Evolutionary conservation across 2,797 vertebrate species (phyloP).

Genomic region (Squalus acanthias): DNA sequence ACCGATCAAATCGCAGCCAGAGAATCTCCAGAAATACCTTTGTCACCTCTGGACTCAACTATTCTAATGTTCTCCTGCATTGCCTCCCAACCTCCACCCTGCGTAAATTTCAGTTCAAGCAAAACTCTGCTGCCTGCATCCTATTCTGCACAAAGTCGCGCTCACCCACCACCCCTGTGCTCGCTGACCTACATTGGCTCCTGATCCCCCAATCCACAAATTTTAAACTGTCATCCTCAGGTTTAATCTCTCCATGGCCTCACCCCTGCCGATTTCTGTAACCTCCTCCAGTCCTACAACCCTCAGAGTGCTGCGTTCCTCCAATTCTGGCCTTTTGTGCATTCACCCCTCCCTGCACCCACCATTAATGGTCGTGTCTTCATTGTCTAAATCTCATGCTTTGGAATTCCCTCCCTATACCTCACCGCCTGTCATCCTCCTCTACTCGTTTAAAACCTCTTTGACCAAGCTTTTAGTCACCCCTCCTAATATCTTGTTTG

Average conservation of each 20-base stretch:
- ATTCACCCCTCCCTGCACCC: not conserved
- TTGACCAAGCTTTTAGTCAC: not conserved
- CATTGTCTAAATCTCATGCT: not conserved
- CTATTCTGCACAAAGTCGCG: not conserved
- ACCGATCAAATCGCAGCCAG: not conserved
- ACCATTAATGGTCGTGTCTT: not conserved
- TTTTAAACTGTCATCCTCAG: not conserved
- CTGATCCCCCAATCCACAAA: not conserved
- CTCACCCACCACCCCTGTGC: not conserved
- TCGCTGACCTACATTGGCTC: not conserved
- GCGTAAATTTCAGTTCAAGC: not conserved
- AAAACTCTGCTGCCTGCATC: not conserved
- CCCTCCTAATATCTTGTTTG: not conserved
- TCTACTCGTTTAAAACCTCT: not conserved
- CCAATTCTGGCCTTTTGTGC: not conserved
- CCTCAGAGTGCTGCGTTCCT: not conserved
- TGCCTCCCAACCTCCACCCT: not conserved
- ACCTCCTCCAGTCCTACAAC: too few species aligned
- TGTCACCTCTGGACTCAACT: not conserved
- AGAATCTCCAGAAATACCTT: not conserved
- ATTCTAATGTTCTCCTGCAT: not conserved
- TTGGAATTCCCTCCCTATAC: not conserved
- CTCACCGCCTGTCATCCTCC: not conserved
- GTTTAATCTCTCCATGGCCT: not conserved
- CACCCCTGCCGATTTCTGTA: too few species aligned